Percentiles rank a stretch among this genome's conserved stretches.
phyloP scores from a whole-genome alignment of 2,797 vertebrate species.

The Luscinia luscinia region DNA sequence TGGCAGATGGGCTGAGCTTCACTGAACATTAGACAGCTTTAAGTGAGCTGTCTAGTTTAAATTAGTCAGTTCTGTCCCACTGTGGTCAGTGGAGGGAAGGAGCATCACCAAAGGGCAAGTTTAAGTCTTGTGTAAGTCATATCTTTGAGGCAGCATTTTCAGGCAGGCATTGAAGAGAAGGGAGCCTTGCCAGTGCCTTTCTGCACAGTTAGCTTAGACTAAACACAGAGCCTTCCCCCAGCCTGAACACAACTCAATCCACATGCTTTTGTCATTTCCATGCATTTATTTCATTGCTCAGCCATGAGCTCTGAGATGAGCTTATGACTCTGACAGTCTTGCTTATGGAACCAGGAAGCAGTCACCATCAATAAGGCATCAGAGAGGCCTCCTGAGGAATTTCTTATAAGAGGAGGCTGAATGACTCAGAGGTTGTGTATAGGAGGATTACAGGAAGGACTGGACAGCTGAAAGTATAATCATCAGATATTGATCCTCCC shows the following conservation, averaged over 20 bases:
- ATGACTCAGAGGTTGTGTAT: constrained; percentile 10
- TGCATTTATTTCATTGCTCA: not conserved
- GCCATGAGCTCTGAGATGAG: not conserved
- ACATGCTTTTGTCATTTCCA: not conserved
- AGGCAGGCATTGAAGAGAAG: not conserved
- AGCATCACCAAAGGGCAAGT: not conserved
- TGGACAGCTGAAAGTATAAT: not conserved
- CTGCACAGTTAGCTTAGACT: not conserved
- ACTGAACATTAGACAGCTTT: not conserved
- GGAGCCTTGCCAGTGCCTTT: not conserved
- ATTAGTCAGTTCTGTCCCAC: not conserved
- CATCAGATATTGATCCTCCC: constrained; percentile 23
- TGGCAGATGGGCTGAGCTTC: not conserved
- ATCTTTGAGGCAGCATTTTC: not conserved
- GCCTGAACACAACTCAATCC: not conserved
- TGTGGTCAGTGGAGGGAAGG: not conserved
- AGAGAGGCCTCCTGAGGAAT: not conserved
- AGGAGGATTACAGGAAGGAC: not conserved
- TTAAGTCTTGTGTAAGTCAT: not conserved
- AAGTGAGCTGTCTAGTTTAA: not conserved
- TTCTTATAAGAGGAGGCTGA: not conserved
- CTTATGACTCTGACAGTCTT: not conserved
- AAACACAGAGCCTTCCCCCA: not conserved
- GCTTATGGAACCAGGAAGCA: not conserved
- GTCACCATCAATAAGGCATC: not conserved